phyloP scores from a whole-genome alignment of 2,888 invertebrate species.

The Pachymerium ferrugineum region DNA sequence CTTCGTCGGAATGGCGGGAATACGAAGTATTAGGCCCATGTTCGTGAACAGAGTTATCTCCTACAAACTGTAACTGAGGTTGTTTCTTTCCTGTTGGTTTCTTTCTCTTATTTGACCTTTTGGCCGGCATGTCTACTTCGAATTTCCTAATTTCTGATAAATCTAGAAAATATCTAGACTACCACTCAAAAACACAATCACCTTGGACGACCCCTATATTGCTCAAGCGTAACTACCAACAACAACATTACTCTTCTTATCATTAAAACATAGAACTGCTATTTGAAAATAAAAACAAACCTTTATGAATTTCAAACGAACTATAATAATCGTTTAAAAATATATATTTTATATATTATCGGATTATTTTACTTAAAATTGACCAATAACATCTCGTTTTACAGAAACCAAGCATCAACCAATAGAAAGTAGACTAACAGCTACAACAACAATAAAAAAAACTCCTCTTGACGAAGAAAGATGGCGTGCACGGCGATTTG shows the following conservation, averaged over 20 bases:
- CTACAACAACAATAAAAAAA: not conserved
- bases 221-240: too few relatives aligned
- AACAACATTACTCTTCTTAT: too few relatives aligned
- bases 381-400: not conserved
- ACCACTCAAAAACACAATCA: not conserved
- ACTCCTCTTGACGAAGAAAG: not conserved
- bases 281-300: too few relatives aligned
- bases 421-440: not conserved
- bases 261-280: too few relatives aligned
- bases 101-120: not conserved
- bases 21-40: not conserved
- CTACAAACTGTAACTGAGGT: not conserved
- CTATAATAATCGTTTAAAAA: too few relatives aligned
- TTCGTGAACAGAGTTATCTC: not conserved
- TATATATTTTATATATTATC: too few relatives aligned
- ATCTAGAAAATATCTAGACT: not conserved
- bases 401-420: not conserved
- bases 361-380: too few relatives aligned
- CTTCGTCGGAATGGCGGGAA: not conserved
- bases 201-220: too few relatives aligned
- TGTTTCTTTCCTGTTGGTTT: not conserved
- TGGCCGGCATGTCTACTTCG: not conserved
- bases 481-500: not conserved
- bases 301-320: too few relatives aligned
- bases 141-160: not conserved